Base-by-base conservation (phyloP, 2,888 invertebrate genomes). In the Tinea pellionella region DNA sequence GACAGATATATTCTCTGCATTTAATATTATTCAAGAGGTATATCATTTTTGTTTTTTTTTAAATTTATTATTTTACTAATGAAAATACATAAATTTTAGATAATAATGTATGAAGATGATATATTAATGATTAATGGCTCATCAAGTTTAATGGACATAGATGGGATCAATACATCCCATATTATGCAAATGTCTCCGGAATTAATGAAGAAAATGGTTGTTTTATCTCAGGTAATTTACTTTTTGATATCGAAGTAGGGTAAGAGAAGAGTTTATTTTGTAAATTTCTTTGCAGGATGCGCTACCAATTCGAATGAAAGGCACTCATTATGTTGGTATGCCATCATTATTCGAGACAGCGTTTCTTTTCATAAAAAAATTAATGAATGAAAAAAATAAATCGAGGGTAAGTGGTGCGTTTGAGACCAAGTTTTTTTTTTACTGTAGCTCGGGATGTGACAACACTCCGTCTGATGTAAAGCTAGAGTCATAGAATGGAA, bases 331-430 rank as follows among this genome's bases (percentile, higher is more conserved):
- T 62, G 65, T 90, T 47, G 90, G 91, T 65, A 83, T 88, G 0
- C 89, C 90, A 0, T 60, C 86, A 0, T 84, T 88, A 4, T 89
- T 90, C 66, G 90, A 90, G 64, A 84, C 86, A 0, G 61, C 90
- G 12, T 89, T 88, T 64, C 86, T 84, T 63, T 72, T 89, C 29
- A 74, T 90, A 53, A 89, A 87, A 66, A 68, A 70, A 13, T 81
- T 91, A 63, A 72, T 91, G 61, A 89, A 86, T 63, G 89, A 90
- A 60, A 91, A 92, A 70, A 83, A 90, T 66, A 83, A 68, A 65
- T 81, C 72, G 43, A 77, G 90, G 69, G 90, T 90, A 78, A 80
- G 80, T 74, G 18, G 24, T 24, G 3, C 6, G 24, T 24, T 24
- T 63, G 41, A 59, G n/a, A n/a, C n/a, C 42, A 13, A 51, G 24